Conservation (phyloP, 2,888 invertebrate genomes). For the Camponotus fellah region DNA sequence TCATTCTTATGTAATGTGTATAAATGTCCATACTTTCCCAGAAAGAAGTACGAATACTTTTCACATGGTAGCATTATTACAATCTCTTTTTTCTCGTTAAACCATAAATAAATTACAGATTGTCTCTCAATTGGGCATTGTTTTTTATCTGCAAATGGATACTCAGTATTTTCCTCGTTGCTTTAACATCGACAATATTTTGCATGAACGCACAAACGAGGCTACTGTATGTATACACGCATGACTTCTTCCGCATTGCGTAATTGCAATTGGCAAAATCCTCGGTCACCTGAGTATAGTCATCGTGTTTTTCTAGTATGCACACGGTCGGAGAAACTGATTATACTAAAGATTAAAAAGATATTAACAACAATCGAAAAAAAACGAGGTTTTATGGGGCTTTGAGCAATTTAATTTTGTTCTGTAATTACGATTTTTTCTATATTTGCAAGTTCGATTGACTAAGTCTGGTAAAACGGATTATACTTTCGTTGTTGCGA, state of each 20-base stretch:
- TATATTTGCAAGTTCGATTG: not conserved
- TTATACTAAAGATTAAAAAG: slow-evolving; percentile 50
- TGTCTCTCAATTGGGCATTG: not conserved
- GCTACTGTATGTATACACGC: not conserved
- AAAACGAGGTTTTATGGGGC: not conserved
- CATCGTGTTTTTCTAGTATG: slow-evolving; percentile 32
- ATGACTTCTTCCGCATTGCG: slow-evolving; percentile 55
- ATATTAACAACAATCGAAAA: not conserved
- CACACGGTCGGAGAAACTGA: slow-evolving; percentile 40
- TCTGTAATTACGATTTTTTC: not conserved
- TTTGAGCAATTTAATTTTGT: not conserved
- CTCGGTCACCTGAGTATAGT: slow-evolving; percentile 41
- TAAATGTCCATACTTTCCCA: slow-evolving; percentile 1
- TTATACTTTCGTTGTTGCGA: not conserved
- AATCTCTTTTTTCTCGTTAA: not conserved
- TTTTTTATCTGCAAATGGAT: not conserved
- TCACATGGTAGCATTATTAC: not conserved
- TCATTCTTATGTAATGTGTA: not conserved
- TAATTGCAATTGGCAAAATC: slow-evolving; percentile 37
- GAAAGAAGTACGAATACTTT: not conserved
- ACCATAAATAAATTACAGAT: not conserved
- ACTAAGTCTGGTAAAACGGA: not conserved
- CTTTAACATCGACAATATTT: slow-evolving; percentile 17
- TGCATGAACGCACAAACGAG: slow-evolving; percentile 10
- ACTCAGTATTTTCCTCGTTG: not conserved